A percentile compares a stretch with the other conserved stretches of the same genome.
phyloP scores from a whole-genome alignment of 2,113 vertebrate genomes.

The Microcebus griseorufus region DNA sequence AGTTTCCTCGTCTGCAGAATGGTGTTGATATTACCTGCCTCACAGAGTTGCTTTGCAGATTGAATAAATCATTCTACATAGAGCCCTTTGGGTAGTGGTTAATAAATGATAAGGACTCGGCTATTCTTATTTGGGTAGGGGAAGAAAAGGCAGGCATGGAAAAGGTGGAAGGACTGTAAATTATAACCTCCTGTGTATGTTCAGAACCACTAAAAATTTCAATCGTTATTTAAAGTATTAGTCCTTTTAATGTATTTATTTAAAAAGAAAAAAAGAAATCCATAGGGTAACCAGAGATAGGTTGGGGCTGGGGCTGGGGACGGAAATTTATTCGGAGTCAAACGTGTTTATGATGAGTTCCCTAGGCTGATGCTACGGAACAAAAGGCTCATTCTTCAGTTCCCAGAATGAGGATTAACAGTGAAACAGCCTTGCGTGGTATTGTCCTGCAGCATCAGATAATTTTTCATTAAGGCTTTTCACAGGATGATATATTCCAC shows the following conservation, averaged over 20 bases:
- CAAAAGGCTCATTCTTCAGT: constrained; percentile 65
- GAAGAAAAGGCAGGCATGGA: not conserved
- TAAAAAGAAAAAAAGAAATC: not conserved
- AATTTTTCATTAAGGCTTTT: constrained; percentile 28
- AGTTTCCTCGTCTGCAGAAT: constrained; percentile 52
- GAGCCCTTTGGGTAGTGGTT: not conserved
- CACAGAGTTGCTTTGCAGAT: not conserved
- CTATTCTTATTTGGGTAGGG: not conserved
- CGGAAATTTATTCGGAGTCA: constrained; percentile 39
- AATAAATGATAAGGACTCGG: not conserved
- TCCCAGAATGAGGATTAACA: constrained; percentile 49
- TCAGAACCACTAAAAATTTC: not conserved
- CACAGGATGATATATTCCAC: not conserved
- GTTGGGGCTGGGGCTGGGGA: not conserved
- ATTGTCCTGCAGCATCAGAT: constrained; percentile 51
- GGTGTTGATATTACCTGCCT: not conserved
- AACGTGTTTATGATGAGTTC: constrained; percentile 38
- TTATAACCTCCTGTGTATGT: not conserved
- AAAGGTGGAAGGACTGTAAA: not conserved
- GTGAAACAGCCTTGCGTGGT: not conserved
- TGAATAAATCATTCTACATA: not conserved
- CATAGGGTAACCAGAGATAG: not conserved
- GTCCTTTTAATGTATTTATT: not conserved
- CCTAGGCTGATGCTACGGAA: constrained; percentile 12
- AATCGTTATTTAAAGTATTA: not conserved